Base-by-base conservation (phyloP, 2,797 vertebrate species). In the Cirrhinus mrigala region DNA sequence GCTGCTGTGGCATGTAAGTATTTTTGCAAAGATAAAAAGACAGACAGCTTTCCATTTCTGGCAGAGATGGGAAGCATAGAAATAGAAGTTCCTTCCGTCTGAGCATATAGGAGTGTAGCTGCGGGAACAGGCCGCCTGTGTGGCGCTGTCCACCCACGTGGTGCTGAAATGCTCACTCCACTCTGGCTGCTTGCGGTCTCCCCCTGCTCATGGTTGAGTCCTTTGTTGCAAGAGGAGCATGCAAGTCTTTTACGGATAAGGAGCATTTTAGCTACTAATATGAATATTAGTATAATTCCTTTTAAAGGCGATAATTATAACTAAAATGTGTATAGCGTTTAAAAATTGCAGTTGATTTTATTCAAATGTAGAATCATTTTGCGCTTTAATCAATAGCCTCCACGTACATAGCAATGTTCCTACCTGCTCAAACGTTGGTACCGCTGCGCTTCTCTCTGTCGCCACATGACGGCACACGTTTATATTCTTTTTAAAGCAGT, bases 71-170 rank as follows among this genome's bases (percentile, higher is more conserved):
- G 44, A 24, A 15, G 16, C 50, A 69, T 81, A 15, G 4, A 8
- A 1, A 27, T 68, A 11, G 10, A 18, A 22, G 15, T 27, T 9
- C 8, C 4, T 24, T 78, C 22, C 5, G 29, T 77, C 20, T 58
- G 9, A 27, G 20, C 15, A 33, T 1, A 29, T 1, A 29, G 0
- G 82, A 85, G 46, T 94, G 94, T 90, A 93, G 88, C 89, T 79
- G 89, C 94, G 74, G 82, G 50, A 73, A 76, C 86, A 90, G 86
- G 86, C 94, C 94, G 93, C 92, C 95, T 95, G 94, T 94, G 94
- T 94, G 94, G 95, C 95, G 95, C 95, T 96, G 95, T 96, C 94
- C 95, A 89, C 90, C 68, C 50, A 0, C 0, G 75, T 94, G 93
- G 95, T 96, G 93, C 95, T 96, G 95, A 95, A 96, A 91, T 60